Base-by-base conservation (phyloP, 2,888 invertebrate genomes). In the Lamellibrachia columna region DNA sequence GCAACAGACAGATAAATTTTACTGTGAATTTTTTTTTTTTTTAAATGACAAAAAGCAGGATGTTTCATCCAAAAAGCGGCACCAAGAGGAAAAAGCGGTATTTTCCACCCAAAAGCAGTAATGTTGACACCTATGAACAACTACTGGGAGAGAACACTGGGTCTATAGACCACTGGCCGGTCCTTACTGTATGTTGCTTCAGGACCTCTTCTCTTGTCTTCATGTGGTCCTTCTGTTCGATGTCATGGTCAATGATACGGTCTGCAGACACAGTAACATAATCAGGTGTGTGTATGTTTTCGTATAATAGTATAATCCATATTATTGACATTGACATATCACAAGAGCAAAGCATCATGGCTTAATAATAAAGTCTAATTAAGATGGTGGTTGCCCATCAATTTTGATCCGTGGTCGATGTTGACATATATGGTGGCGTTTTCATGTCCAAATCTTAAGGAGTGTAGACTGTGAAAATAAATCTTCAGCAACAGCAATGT, bases 141-240 rank as follows among this genome's bases (percentile, higher is more conserved):
- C 22, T 75, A 3, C 22, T 15, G 15, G 40, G 40, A 40, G 40
- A 75, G 22, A 6, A 75, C 75, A 75, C 4, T 2, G 22, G 75
- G 15, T 75, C 22, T 15, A 15, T 2, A 15, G 75, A 75, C 4
- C 4, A 75, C 22, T 75, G 22, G 55, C 9, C 22, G 7, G 53
- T 22, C 52, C 7, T 28, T 9, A 95, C 95, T 94, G 95, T 94
- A 52, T 95, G 94, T 93, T 94, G 93, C 90, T 93, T 92, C 28
- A 94, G 92, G 11, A 95, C 95, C 53, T 93, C 92, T n/a, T 95
- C 93, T 91, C 96, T 93, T 7, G 94, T 94, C 7, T 94, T 94
- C 92, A 95, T 93, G 92, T 95, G 93, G 22, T 94, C 94, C 90
- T 94, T 93, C 55, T 96, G 95, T 53, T 94, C 94, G 53, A n/a